phyloP scores from a whole-genome alignment of 2,888 invertebrate species.

The Anthoptus insignis region DNA sequence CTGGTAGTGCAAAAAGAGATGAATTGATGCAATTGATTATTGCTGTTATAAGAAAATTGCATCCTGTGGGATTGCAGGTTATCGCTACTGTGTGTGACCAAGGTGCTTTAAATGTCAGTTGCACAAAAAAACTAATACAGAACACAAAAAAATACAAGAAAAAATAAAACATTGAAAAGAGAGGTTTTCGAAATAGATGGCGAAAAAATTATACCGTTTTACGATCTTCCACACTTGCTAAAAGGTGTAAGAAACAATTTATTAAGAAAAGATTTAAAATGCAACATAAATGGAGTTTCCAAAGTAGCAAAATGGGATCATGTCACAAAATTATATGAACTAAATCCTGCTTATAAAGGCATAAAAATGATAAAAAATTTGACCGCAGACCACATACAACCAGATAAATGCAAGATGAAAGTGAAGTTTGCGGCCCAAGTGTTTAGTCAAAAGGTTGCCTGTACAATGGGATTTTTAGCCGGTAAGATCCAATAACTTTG shows the following conservation, averaged over 20 bases:
- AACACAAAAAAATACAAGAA: constrained; percentile 7
- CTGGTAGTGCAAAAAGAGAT: constrained; percentile 4
- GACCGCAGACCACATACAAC: background rate
- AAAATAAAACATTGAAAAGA: background rate
- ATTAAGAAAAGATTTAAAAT: background rate
- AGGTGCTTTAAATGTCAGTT: constrained; percentile 10
- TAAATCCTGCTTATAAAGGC: background rate
- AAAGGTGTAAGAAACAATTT: background rate
- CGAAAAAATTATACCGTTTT: background rate
- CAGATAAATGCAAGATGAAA: constrained; percentile 17
- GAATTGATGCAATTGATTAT: background rate
- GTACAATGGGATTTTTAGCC: constrained; percentile 22
- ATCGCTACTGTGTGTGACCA: background rate
- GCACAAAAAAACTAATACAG: background rate
- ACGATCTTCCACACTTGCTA: background rate
- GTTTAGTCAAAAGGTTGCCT: constrained; percentile 15
- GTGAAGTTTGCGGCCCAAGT: constrained; percentile 14
- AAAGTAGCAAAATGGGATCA: constrained; percentile 11
- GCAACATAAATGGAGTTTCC: background rate
- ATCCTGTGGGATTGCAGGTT: background rate
- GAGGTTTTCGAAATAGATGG: background rate
- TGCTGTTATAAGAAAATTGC: background rate
- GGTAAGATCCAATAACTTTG: constrained; percentile 17
- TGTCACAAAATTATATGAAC: background rate
- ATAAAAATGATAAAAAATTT: background rate